Percentiles rank a stretch among this genome's conserved stretches.
phyloP scores from a whole-genome alignment of 1,140 invertebrate genomes.

The Drosophila trapezifrons region DNA sequence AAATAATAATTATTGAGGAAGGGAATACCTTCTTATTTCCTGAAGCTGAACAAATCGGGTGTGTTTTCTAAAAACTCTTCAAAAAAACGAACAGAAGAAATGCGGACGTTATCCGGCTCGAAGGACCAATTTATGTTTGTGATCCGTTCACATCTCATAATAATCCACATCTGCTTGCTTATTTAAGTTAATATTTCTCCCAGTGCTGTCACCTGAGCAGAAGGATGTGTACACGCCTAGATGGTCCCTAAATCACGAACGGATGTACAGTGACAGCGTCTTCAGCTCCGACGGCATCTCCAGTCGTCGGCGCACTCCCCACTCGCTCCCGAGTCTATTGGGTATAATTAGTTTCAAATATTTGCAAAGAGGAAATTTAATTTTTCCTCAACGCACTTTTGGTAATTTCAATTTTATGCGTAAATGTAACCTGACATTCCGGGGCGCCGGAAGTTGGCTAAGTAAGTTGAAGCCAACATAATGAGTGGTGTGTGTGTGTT shows the following conservation, averaged over 20 bases:
- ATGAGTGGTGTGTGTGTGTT: constrained; percentile 30
- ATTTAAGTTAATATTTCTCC: neutral
- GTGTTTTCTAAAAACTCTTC: too few relatives aligned
- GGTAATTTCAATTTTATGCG: constrained; percentile 63
- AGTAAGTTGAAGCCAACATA: constrained; percentile 34
- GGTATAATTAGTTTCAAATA: constrained; percentile 83
- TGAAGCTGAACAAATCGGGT: too few relatives aligned
- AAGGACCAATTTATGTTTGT: too few relatives aligned
- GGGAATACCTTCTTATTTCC: too few relatives aligned
- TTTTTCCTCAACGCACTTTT: constrained; percentile 69
- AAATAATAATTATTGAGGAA: too few relatives aligned
- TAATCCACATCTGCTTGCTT: too few relatives aligned
- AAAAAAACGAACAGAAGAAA: too few relatives aligned
- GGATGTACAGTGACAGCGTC: constrained; percentile 66
- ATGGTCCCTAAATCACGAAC: constrained; percentile 66
- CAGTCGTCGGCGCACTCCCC: constrained; percentile 4
- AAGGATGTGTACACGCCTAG: constrained; percentile 44
- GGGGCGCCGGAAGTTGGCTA: constrained; percentile 21
- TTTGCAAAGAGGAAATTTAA: constrained; percentile 76
- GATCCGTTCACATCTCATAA: too few relatives aligned
- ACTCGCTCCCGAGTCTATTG: constrained; percentile 65
- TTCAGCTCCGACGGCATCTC: constrained; percentile 16
- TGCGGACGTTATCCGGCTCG: too few relatives aligned
- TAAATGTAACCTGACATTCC: constrained; percentile 54
- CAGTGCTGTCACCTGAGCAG: constrained; percentile 37